Evolutionary conservation across 2,888 invertebrate genomes (phyloP), one percentile per base, ranked within the genome.

Genomic region (Pristionchus japonicus): DNA sequence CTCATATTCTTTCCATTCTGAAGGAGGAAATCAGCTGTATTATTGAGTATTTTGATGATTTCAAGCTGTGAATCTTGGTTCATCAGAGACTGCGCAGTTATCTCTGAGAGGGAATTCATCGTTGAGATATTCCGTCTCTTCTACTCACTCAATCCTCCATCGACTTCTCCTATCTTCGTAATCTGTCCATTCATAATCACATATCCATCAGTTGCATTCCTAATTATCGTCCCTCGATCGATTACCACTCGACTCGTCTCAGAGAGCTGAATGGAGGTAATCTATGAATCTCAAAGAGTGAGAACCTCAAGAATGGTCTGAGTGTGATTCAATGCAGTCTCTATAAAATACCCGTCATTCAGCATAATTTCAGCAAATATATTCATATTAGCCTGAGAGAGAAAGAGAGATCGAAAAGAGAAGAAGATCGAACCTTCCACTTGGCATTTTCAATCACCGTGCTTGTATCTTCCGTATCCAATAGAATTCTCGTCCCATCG

Each of bases 151-250:
- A 89, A 31, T 27, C 31, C 70, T 23, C 77, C 90, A 70, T 89
- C 89, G 1, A 89, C 86, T 17, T 90, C 89, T 64, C 91, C 91
- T 74, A 90, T 89, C 43, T 90, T 90, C 7, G 90, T 88, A 15
- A 92, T 84, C n/a, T 86, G 83, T 49, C 90, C 91, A 80, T 91
- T 89, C 61, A 89, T 87, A 77, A 92, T 91, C 2, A 91, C 90
- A 80, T 90, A 91, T 83, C 91, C 91, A 57, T 91, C 89, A 15
- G 89, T 89, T 17, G 90, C 90, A 82, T 92, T 92, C 64, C 92
- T 49, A 31, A 90, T 80, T 2, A 91, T 86, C 23, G 89, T 47
- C 49, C 91, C 91, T 37, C 89, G 90, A 52, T 89, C 89, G 40
- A 91, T 88, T 1, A 80, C 37, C 6, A 86, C 37, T 57, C 43